These are phyloP conservation scores for Sebastes alutus DNA, from an alignment of 2,797 vertebrate species.

Conservation along the genomic window DNA sequence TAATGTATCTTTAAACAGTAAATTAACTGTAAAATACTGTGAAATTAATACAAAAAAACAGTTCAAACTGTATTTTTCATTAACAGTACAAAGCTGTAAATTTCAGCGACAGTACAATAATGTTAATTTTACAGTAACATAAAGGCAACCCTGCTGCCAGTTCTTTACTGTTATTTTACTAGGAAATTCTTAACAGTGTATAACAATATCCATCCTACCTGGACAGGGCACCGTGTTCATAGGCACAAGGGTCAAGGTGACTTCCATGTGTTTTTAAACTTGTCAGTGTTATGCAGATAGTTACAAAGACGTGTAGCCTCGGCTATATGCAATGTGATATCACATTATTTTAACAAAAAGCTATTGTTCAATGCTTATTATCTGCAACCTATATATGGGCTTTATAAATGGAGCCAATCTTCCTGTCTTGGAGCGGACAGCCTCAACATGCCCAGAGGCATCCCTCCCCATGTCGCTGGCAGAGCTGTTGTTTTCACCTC, in stretches of 20 bases:
- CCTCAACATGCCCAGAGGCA: slow-evolving; percentile 28
- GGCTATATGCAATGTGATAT: neutral
- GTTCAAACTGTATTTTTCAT: too few species aligned
- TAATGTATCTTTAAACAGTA: too few species aligned
- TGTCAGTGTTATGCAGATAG: neutral
- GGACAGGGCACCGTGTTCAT: slow-evolving; percentile 5
- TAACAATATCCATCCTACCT: neutral
- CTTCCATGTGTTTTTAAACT: neutral
- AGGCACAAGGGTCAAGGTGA: slow-evolving; percentile 37
- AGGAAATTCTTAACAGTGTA: too few species aligned
- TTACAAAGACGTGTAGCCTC: neutral
- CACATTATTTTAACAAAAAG: neutral
- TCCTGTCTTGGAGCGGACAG: slow-evolving; percentile 21
- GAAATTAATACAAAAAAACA: too few species aligned
- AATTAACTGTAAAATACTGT: too few species aligned
- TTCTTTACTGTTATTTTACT: too few species aligned
- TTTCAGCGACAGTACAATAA: too few species aligned
- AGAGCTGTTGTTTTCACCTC: slow-evolving; percentile 62
- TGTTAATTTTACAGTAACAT: too few species aligned
- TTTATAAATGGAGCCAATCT: slow-evolving; percentile 11
- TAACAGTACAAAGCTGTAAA: too few species aligned
- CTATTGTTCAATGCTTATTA: neutral
- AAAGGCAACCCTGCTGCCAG: too few species aligned
- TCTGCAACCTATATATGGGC: neutral
- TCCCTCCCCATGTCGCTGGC: slow-evolving; percentile 37